Conservation (phyloP, 2,797 vertebrate genomes). For the Neoniphon sammara region DNA sequence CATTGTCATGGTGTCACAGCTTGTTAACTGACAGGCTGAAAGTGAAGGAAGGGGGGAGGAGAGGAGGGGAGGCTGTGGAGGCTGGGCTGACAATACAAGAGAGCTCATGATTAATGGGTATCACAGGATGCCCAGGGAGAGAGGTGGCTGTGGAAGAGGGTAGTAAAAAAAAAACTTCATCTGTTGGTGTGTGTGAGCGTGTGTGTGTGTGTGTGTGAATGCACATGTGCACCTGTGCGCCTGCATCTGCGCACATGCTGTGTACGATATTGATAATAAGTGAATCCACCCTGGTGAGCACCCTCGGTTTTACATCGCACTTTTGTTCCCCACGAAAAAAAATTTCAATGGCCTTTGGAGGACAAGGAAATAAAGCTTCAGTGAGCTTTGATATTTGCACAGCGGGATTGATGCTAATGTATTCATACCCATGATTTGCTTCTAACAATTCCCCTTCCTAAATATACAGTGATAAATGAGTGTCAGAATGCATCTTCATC, state of each 20-base stretch:
- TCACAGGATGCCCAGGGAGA: slow-evolving; percentile 72
- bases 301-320: slow-evolving; percentile 20
- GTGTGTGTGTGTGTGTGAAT: slow-evolving; percentile 20
- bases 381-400: slow-evolving; percentile 51
- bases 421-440: slow-evolving; percentile 55
- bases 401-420: slow-evolving; percentile 57
- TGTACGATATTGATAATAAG: slow-evolving; percentile 23
- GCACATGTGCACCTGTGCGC: slow-evolving; percentile 28
- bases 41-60: slow-evolving; percentile 45
- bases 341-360: slow-evolving; percentile 45
- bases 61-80: slow-evolving; percentile 17
- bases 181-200: slow-evolving; percentile 52
- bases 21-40: slow-evolving; percentile 80
- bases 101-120: slow-evolving; percentile 83
- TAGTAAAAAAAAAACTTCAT: slow-evolving; percentile 70
- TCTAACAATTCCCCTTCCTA: slow-evolving; percentile 44
- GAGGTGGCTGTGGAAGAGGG: slow-evolving; percentile 60
- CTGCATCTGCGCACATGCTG: slow-evolving; percentile 28
- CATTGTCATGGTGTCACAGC: slow-evolving; percentile 79
- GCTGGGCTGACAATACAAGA: slow-evolving; percentile 72
- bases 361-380: slow-evolving; percentile 40
- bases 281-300: slow-evolving; percentile 19
- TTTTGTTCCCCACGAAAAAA: slow-evolving; percentile 40
- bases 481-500: slow-evolving; percentile 54
- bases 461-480: slow-evolving; percentile 60